phyloP scores from a whole-genome alignment of 2,888 invertebrate species.

The Sinelater perroti region DNA sequence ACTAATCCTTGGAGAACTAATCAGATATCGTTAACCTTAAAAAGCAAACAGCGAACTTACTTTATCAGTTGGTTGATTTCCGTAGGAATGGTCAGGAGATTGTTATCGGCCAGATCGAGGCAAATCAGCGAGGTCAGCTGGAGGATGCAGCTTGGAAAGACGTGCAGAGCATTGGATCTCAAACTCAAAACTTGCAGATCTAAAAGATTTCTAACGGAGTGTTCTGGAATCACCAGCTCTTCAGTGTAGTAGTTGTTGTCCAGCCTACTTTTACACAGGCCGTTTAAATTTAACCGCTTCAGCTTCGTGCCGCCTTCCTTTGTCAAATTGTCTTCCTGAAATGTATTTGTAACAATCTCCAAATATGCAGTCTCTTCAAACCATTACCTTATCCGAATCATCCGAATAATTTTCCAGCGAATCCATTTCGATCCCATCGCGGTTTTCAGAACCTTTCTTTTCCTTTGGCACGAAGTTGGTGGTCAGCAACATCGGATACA shows the following conservation, averaged over 20 bases:
- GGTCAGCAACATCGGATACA: conserved; percentile 49
- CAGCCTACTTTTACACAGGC: conserved; percentile 50
- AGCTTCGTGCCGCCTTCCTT: conserved; percentile 5
- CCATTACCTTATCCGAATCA: conserved; percentile 24
- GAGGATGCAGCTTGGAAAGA: conserved; percentile 69
- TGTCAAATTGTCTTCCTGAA: conserved; percentile 17
- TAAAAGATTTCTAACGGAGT: conserved; percentile 54
- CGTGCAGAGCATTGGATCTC: conserved; percentile 66
- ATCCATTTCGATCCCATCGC: conserved; percentile 58
- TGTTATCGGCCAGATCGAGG: conserved; percentile 75
- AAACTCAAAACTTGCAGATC: conserved; percentile 59
- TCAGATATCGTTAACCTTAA: not conserved
- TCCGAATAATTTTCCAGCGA: conserved; percentile 54
- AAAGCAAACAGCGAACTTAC: conserved; percentile 58
- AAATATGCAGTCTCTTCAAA: not conserved
- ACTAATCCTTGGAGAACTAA: not conserved
- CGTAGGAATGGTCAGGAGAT: conserved; percentile 69
- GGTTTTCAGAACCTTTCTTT: conserved; percentile 15
- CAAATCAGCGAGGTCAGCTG: conserved; percentile 68
- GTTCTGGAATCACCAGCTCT: conserved; percentile 57
- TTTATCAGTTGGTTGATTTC: conserved; percentile 68
- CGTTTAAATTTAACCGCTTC: conserved; percentile 57
- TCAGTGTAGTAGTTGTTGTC: conserved; percentile 54
- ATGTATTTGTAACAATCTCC: too few species aligned
- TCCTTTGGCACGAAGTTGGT: conserved; percentile 50